These are phyloP conservation scores for Cartodere bifasciata DNA, from an alignment of 2,888 invertebrate genomes.

Conservation along the genomic window DNA sequence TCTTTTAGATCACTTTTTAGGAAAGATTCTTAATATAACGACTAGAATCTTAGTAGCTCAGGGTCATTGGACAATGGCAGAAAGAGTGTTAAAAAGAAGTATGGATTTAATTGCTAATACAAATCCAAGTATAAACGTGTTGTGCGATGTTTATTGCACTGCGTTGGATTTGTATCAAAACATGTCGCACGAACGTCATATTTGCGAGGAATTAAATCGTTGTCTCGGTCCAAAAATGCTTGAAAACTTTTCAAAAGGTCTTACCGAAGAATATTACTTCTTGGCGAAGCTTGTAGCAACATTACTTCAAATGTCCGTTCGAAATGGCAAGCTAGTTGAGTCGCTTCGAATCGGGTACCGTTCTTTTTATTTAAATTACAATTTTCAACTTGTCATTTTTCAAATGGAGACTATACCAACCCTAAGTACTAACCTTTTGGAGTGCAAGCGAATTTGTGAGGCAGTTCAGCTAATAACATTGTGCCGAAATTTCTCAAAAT, in stretches of 20 bases:
- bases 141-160: constrained; percentile 38
- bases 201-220: constrained; percentile 32
- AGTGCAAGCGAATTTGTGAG: constrained; percentile 38
- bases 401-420: constrained; percentile 37
- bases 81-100: constrained; percentile 20
- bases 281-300: constrained; percentile 36
- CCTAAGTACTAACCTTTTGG: constrained; percentile 35
- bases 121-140: constrained; percentile 33
- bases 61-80: constrained; percentile 25
- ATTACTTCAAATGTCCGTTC: constrained; percentile 35
- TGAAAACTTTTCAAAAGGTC: constrained; percentile 26
- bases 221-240: constrained; percentile 20
- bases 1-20: constrained; percentile 16
- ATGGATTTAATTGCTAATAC: constrained; percentile 30
- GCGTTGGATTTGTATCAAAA: constrained; percentile 38
- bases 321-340: constrained; percentile 30
- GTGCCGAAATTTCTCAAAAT: constrained; percentile 23
- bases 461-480: constrained; percentile 38
- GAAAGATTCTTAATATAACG: constrained; percentile 18
- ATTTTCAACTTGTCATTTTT: constrained; percentile 34
- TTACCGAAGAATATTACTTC: constrained; percentile 36
- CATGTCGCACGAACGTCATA: constrained; percentile 31
- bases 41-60: constrained; percentile 18
- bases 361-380: constrained; percentile 35
- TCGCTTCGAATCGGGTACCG: constrained; percentile 36